Base-by-base conservation (phyloP, 2,888 invertebrate species). In the Seladonia tumulorum region DNA sequence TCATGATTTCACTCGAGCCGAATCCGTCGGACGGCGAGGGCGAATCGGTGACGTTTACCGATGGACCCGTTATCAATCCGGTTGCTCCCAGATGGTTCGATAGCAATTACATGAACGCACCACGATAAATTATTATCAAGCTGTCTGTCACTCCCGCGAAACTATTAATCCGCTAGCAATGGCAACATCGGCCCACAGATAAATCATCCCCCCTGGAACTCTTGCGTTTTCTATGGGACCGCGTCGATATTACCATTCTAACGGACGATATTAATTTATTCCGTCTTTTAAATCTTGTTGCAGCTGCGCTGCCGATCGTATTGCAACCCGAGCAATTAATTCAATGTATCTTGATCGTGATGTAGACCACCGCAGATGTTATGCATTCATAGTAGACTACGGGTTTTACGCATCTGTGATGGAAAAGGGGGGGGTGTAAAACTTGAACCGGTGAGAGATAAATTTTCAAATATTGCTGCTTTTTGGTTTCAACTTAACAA, bases 61-160 rank as follows among this genome's bases (percentile, higher is more conserved):
- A 90, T 90, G 81, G 75, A 75, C 53, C 76, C 72, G 81, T 83
- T 89, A 90, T 89, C 89, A 90, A 88, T 90, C 87, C 79, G 79
- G 75, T 76, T 76, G 82, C 72, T 85, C 81, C 72, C 82, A 76
- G 81, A 86, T 81, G 79, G 85, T 82, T 86, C 86, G 83, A 88
- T 90, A 77, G 85, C 87, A 90, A 90, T 90, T 90, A 85, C 89
- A 89, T 22, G 82, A 75, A 70, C 79, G 60, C 81, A n/a, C n/a
- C 22, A 16, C 77, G 90, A 83, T 89, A 90, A 90, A 90, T 90
- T 90, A 90, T 90, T 90, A 90, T 87, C 89, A 85, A 90, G 76
- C 89, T 85, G 90, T 87, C 90, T 84, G 90, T 90, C 90, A 86
- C 80, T 84, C 73, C 85, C 90, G 83, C 79, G 88, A 85, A 90